A percentile compares a stretch with the other conserved stretches of the same genome.
These are phyloP conservation scores for Dynastes maya DNA, from an alignment of 2,888 invertebrate genomes.

Conservation along the genomic window DNA sequence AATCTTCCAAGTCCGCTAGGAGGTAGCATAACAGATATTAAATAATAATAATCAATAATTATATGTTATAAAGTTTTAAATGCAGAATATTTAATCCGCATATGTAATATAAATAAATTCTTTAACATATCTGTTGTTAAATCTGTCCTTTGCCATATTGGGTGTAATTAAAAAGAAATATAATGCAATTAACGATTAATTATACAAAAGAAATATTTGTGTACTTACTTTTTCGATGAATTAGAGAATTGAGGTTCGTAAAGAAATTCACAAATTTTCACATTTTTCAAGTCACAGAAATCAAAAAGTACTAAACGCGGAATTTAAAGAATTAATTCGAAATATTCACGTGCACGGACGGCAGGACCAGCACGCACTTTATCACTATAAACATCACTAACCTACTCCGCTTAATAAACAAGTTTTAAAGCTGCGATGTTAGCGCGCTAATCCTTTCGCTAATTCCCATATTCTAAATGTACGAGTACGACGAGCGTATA, in stretches of 20 bases:
- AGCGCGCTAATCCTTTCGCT: constrained; percentile 38
- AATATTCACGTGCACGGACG: no score
- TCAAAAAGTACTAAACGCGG: no score
- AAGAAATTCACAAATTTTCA: neutral
- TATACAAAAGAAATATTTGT: neutral
- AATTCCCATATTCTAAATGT: constrained; percentile 1
- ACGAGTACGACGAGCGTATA: neutral
- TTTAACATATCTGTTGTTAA: no score
- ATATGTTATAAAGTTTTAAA: no score
- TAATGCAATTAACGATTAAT: neutral
- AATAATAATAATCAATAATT: no score
- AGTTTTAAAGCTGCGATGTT: constrained; percentile 23
- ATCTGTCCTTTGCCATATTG: no score
- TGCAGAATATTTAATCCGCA: no score
- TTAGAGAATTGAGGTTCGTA: neutral
- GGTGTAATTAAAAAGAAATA: no score
- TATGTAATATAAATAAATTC: no score
- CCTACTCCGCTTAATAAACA: constrained; percentile 42
- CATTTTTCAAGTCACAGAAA: neutral
- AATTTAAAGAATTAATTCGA: no score
- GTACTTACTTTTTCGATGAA: neutral
- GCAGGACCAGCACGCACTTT: constrained; percentile 1
- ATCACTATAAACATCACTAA: constrained; percentile 22
- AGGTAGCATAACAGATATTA: no score
- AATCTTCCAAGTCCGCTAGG: no score